Evolutionary conservation across 2,888 invertebrate species (phyloP), one percentile per base, ranked within the genome.

Genomic region (Neoascia interrupta): DNA sequence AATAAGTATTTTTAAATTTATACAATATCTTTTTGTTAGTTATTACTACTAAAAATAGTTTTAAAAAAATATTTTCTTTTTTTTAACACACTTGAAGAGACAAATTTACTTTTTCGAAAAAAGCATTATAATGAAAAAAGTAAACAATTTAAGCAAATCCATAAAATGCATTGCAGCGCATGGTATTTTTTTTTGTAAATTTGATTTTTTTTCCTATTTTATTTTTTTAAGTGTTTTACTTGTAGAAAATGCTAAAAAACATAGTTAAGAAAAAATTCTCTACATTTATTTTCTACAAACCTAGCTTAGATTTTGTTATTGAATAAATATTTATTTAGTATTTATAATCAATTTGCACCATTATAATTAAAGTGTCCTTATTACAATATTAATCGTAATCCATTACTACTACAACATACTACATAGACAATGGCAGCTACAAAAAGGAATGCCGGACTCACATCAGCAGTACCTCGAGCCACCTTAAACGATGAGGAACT

Each of bases 401-500:
- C n/a, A n/a, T n/a, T n/a, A n/a, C n/a, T n/a, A n/a, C n/a, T n/a
- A n/a, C n/a, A 39, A 28, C 37, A 51, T 49, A 56, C 3, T n/a
- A 34, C 49, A 56, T 37, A 99, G 99, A 99, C 99, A 80, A 99
- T 99, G 98, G 98, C 98, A 82, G 98, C 97, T 31, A 97, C 98
- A 80, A 98, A 99, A 89, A 92, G 99, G 86, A 98, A 98, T 89
- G 97, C 98, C 76, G 98, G 98, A 82, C 92, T 99, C 85, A 97
- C 98, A 66, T 98, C 98, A 49, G 98, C 98, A 26, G 97, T 98
- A 19, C 98, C 98, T 56, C 91, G 98, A 83, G 97, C 99, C 41
- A 99, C 99, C 0, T 91, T 99, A 61, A 99, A 99, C 87, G 99
- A 99, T 89, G 99, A 99, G 90, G 99, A 99, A 91, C 90, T 99